These are phyloP conservation scores for Sphenopsis melanotis DNA, from an alignment of 2,797 vertebrate species.

Conservation along the genomic window DNA sequence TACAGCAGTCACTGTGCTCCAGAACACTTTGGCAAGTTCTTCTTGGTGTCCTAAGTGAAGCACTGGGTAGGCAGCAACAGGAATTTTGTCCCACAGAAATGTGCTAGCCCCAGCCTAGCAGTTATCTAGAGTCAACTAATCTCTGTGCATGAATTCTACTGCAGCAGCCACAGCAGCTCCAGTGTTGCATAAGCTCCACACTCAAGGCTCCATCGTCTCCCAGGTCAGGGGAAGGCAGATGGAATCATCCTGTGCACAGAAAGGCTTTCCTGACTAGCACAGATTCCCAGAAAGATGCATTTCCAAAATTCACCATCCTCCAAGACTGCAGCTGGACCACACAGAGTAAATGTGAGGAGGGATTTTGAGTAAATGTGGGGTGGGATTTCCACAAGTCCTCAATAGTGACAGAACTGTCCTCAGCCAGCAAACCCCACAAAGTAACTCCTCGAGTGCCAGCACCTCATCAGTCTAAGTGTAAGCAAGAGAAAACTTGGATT, in stretches of 20 bases:
- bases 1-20: background rate
- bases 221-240: background rate
- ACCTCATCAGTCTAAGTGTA: fast-evolving
- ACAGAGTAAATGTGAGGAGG: background rate
- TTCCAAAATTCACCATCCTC: background rate
- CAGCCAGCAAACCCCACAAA: background rate
- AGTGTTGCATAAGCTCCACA: background rate
- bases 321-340: background rate
- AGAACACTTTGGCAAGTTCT: background rate
- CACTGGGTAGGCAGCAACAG: background rate
- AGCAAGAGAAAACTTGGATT: background rate
- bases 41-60: background rate
- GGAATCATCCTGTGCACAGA: background rate
- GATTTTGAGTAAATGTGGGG: fast-evolving
- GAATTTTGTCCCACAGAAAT: background rate
- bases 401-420: background rate
- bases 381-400: background rate
- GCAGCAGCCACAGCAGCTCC: background rate
- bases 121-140: background rate
- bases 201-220: background rate
- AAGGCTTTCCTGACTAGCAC: background rate
- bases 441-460: background rate
- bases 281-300: background rate
- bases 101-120: background rate
- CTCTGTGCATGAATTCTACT: fast-evolving